A percentile compares a stretch with the other conserved stretches of the same genome.
phyloP scores from a whole-genome alignment of 2,888 invertebrate species.

The Mechanitis mazaeus region DNA sequence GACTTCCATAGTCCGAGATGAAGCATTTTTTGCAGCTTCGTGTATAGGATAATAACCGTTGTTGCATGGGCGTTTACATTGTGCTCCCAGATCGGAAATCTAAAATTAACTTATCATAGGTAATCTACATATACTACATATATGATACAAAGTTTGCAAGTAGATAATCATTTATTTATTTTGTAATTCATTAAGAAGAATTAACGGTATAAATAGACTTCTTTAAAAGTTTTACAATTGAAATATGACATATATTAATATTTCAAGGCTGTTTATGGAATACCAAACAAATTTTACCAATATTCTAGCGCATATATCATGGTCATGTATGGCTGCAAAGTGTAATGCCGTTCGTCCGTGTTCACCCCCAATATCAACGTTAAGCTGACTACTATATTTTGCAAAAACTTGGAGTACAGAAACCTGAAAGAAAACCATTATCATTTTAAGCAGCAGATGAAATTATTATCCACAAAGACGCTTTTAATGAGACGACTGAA shows the following conservation, averaged over 20 bases:
- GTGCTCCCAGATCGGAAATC: slow-evolving; percentile 88
- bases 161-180: too few species aligned
- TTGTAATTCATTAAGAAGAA: too few species aligned
- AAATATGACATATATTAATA: background rate
- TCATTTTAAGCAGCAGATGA: too few species aligned
- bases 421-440: slow-evolving; percentile 56
- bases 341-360: slow-evolving; percentile 89
- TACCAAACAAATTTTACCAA: slow-evolving; percentile 74
- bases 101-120: slow-evolving; percentile 43
- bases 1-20: slow-evolving; percentile 89
- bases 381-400: slow-evolving; percentile 80
- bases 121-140: slow-evolving; percentile 2
- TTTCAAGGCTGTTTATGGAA: too few species aligned
- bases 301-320: slow-evolving; percentile 87
- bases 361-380: slow-evolving; percentile 86
- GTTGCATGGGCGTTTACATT: slow-evolving; percentile 86
- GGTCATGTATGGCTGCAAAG: slow-evolving; percentile 89
- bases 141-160: background rate
- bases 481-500: too few species aligned
- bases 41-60: slow-evolving; percentile 95
- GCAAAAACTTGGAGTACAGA: slow-evolving; percentile 81
- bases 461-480: too few species aligned
- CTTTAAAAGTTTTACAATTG: too few species aligned
- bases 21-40: slow-evolving; percentile 92
- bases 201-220: too few species aligned